Evolutionary conservation across 2,888 invertebrate genomes (phyloP).

Genomic region (Cancer borealis): DNA sequence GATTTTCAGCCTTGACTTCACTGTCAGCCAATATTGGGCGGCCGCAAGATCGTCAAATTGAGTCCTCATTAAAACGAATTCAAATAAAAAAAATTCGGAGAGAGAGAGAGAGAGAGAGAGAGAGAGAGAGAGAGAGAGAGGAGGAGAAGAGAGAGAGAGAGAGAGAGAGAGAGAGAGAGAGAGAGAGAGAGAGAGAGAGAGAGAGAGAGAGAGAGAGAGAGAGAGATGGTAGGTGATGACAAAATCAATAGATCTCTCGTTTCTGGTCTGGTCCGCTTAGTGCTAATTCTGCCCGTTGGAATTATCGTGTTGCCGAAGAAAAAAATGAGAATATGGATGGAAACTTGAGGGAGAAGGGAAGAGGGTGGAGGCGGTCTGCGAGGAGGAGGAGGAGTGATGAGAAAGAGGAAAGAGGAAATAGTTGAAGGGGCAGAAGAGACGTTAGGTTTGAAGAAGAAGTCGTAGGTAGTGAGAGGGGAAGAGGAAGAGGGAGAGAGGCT

Average conservation of each 20-base stretch:
- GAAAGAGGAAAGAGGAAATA: no score
- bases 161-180: slow-evolving; percentile 15
- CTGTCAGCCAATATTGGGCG: slow-evolving; percentile 40
- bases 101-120: slow-evolving; percentile 22
- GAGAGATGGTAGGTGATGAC: slow-evolving; percentile 31
- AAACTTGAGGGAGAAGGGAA: not conserved
- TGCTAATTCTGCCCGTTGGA: slow-evolving; percentile 38
- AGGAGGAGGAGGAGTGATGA: not conserved
- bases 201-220: slow-evolving; percentile 11
- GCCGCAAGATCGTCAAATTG: slow-evolving; percentile 54
- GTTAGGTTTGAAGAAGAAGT: not conserved
- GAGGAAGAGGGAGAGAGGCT: not conserved
- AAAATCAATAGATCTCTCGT: slow-evolving; percentile 44
- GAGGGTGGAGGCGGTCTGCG: not conserved
- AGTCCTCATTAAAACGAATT: slow-evolving; percentile 46
- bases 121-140: not conserved
- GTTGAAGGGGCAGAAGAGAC: not conserved
- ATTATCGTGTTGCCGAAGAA: not conserved
- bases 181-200: not conserved
- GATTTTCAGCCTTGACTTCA: not conserved
- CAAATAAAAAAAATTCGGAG: not conserved
- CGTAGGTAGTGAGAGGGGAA: not conserved
- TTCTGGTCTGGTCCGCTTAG: not conserved
- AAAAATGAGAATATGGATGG: not conserved
- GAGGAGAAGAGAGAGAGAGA: not conserved